phyloP scores from a whole-genome alignment of 2,113 vertebrate genomes.

The Odontesthes bonariensis region DNA sequence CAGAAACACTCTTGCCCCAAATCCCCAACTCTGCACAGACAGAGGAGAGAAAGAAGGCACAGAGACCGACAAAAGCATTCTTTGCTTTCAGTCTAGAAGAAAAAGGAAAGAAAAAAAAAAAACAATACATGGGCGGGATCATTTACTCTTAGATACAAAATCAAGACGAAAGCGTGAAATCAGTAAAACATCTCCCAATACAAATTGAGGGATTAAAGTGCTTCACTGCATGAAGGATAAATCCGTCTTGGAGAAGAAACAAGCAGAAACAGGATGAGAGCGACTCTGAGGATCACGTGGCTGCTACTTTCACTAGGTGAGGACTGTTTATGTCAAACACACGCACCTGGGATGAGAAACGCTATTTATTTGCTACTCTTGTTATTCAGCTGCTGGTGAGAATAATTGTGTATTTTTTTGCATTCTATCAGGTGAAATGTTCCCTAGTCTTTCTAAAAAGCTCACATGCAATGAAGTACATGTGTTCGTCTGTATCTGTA shows the following conservation, averaged over 20 bases:
- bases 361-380: background rate
- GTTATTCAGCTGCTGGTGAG: too few species aligned
- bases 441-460: too few species aligned
- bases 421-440: too few species aligned
- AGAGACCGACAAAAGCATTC: conserved; percentile 79
- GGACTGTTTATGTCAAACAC: conserved; percentile 14
- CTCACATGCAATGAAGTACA: too few species aligned
- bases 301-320: conserved; percentile 73
- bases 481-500: background rate
- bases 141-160: conserved; percentile 56
- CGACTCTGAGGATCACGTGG: conserved; percentile 58
- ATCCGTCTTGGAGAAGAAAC: conserved; percentile 26
- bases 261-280: conserved; percentile 47
- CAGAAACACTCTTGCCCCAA: conserved; percentile 70
- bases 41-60: conserved; percentile 37
- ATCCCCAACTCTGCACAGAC: conserved; percentile 52
- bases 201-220: conserved; percentile 14
- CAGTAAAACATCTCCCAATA: conserved; percentile 1
- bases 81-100: conserved; percentile 67
- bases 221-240: conserved; percentile 44
- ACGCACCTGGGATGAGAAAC: background rate
- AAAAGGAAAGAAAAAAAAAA: conserved; percentile 35
- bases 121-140: conserved; percentile 55
- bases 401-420: too few species aligned
- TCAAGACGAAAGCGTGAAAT: conserved; percentile 63